Base-by-base conservation (phyloP, 2,113 vertebrate genomes). In the Tragelaphus strepsiceros region DNA sequence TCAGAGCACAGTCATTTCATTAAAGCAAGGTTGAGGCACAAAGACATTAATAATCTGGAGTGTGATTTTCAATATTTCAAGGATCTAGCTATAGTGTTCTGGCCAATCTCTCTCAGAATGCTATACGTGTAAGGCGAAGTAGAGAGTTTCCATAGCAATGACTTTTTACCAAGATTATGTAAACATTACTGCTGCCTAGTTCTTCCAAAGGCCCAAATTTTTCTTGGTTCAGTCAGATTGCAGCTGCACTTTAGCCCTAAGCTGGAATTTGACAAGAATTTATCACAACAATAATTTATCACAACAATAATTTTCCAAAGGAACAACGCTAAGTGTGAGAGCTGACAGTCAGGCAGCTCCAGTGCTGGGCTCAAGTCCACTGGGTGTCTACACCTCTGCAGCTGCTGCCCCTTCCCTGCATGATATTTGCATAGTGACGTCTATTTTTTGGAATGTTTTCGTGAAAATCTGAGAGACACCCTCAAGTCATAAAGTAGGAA, bases 11-110 rank as follows among this genome's bases (percentile, higher is more conserved):
- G 35, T 93, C 24, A 58, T 35, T 88, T 92, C 49, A 49, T 93
- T 74, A 86, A 97, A 17, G 51, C 26, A 61, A 90, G 30, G 3
- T 1, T 80, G 17, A 80, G 21, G 35, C 46, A 77, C 30, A 90
- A 95, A 93, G 16, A 19, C 49, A n/a, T 9, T 22, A 46, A 30
- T 53, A 84, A 88, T 58, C 28, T 56, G 54, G 62, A 15, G 9
- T 46, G 74, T 96, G 58, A 61, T 96, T 93, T 95, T 95, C 80
- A 74, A 24, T 61, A 96, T 59, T 59, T 53, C 46, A 86, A 43
- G 9, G 19, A 64, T 22, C 14, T 59, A 51, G 53, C 24, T 32
- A 2, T 24, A 80, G 62, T n/a, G 21, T 58, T 62, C 78, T 78
- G 15, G 39, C 56, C 16, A 64, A 32, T 39, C 81, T 26, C 30